Evolutionary conservation across 2,888 invertebrate species (phyloP).

Genomic region (Deilephila elpenor): DNA sequence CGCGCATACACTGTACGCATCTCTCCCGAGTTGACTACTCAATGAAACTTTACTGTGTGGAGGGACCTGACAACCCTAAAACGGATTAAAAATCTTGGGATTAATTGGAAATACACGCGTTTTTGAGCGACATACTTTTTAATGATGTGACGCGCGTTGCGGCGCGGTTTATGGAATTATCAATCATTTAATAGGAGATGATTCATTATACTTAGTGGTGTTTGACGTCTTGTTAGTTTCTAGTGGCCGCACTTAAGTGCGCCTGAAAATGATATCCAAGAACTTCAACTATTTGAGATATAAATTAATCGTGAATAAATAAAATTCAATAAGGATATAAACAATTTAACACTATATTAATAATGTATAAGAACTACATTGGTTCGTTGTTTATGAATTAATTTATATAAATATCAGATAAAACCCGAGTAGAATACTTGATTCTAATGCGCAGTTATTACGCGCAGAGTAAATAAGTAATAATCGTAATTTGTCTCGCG

Average conservation of each 20-base stretch:
- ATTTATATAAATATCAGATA: conserved; percentile 24
- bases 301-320: conserved; percentile 10
- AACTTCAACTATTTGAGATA: conserved; percentile 6
- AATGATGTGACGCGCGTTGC: not conserved
- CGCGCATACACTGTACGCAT: too few relatives aligned
- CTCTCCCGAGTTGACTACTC: too few relatives aligned
- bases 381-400: conserved; percentile 12
- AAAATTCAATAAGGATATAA: conserved; percentile 27
- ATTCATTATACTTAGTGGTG: not conserved
- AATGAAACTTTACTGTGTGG: too few relatives aligned
- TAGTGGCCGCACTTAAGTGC: not conserved
- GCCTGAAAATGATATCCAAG: not conserved
- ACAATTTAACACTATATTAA: not conserved
- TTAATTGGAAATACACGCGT: not conserved
- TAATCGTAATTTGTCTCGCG: conserved; percentile 24
- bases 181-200: not conserved
- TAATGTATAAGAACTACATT: conserved; percentile 2
- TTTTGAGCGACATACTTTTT: not conserved
- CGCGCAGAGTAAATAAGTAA: conserved; percentile 25
- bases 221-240: not conserved
- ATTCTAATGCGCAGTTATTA: conserved; percentile 27
- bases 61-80: not conserved
- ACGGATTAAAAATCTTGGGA: not conserved
- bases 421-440: conserved; percentile 17
- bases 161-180: not conserved